Evolutionary conservation across 2,113 vertebrate genomes (phyloP), one percentile per base, ranked within the genome.

Genomic region (Charadrius vociferus): DNA sequence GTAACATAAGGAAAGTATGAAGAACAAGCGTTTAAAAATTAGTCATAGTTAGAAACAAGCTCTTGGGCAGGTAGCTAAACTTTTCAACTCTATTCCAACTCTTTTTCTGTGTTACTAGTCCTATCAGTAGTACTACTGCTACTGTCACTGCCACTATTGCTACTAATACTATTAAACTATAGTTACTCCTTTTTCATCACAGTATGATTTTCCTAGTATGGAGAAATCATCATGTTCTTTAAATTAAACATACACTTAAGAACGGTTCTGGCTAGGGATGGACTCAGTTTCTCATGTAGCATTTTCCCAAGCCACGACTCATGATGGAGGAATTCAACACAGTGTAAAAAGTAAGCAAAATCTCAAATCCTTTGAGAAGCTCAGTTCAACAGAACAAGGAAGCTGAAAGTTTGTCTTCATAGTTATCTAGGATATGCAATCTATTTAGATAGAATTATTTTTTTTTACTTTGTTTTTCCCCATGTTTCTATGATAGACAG

Each of bases 11-110:
- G 6, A 49, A 91, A 81, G 3, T 72, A 77, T 2, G 43, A 92
- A 53, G 16, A 27, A 2, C 0, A 8, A 82, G 7, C 1, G 30
- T 7, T 5, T 49, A 36, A 73, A 75, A 30, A 36, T 7, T 3
- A 13, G 24, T 24, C 3, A 3, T 24, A 19, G 7, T 24, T 53
- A 61, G 20, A 77, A 65, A 72, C 0, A 59, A 37, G 6, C 3
- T 75, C 14, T 53, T 50, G 10, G 6, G 4, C 8, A 74, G 27
- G 12, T 24, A 81, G 13, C 14, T 80, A 43, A n/a, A n/a, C 4
- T 49, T 61, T 13, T 56, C 6, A 62, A 66, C 29, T 34, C 11
- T 36, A 21, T 86, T 62, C 16, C 34, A 86, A 39, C 3, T 1
- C 5, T 77, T 56, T 62, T 53, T 4, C 13, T 43, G 3, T 34